These are phyloP conservation scores for Boulengeromyrus knoepffleri DNA, from an alignment of 2,113 vertebrate species.

Conservation along the genomic window DNA sequence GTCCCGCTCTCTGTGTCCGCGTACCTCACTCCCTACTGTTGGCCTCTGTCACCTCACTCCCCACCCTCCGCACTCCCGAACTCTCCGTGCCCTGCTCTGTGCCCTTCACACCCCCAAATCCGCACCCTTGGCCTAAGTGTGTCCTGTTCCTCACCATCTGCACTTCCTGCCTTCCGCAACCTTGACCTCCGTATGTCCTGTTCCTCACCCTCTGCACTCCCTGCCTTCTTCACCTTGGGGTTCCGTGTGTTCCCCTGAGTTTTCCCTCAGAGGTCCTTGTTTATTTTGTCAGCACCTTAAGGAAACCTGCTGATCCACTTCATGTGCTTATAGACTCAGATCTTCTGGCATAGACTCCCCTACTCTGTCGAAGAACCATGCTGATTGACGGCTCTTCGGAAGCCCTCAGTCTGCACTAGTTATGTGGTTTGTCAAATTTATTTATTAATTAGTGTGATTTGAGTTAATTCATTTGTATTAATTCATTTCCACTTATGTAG, in stretches of 20 bases:
- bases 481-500: background rate
- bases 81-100: too few relatives aligned
- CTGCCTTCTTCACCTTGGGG: too few relatives aligned
- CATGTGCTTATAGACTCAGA: background rate
- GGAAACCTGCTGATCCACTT: background rate
- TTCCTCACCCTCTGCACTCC: too few relatives aligned
- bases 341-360: background rate
- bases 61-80: too few relatives aligned
- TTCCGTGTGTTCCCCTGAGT: too few relatives aligned
- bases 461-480: background rate
- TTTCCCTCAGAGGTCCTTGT: background rate
- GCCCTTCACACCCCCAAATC: background rate
- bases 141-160: too few relatives aligned
- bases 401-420: background rate
- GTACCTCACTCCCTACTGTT: too few relatives aligned
- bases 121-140: too few relatives aligned
- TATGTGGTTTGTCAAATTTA: background rate
- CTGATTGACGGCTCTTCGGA: background rate
- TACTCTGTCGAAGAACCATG: background rate
- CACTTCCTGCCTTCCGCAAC: too few relatives aligned
- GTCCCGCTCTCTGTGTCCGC: too few relatives aligned
- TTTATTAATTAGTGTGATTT: background rate
- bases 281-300: background rate
- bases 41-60: too few relatives aligned
- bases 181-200: too few relatives aligned